Percentiles rank a stretch among this genome's conserved stretches.
Conservation (phyloP, 2,888 invertebrate genomes). For the Ellobium chinense region DNA sequence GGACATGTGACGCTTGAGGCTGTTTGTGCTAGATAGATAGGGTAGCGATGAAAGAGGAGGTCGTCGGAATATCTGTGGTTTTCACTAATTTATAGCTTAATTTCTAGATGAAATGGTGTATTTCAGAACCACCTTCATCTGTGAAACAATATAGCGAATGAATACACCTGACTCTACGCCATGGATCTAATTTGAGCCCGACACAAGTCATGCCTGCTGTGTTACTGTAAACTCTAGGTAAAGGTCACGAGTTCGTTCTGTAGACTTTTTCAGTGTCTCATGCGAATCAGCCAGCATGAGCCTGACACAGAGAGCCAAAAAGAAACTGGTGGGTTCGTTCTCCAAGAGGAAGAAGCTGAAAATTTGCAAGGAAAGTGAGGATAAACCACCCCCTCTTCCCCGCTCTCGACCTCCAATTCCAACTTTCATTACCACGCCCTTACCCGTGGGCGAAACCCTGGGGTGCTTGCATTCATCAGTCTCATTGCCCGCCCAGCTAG, state of each 20-base stretch:
- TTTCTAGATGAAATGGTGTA: too few species aligned
- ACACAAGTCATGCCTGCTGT: too few species aligned
- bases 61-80: too few species aligned
- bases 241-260: not conserved
- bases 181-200: too few species aligned
- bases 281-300: conserved; percentile 26
- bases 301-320: conserved; percentile 48
- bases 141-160: too few species aligned
- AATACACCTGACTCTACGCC: too few species aligned
- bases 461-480: not conserved
- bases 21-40: too few species aligned
- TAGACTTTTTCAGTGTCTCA: not conserved
- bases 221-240: too few species aligned
- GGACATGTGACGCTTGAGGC: too few species aligned
- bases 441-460: not conserved
- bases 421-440: not conserved
- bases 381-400: conserved; percentile 2
- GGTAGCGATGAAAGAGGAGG: too few species aligned
- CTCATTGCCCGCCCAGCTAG: conserved; percentile 29
- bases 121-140: too few species aligned
- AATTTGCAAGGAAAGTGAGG: not conserved
- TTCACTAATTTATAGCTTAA: too few species aligned
- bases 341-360: conserved; percentile 39
- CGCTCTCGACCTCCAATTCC: conserved; percentile 27
- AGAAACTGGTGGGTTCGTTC: conserved; percentile 43